These are phyloP conservation scores for Oligia latruncula DNA, from an alignment of 2,888 invertebrate species.

Conservation along the genomic window DNA sequence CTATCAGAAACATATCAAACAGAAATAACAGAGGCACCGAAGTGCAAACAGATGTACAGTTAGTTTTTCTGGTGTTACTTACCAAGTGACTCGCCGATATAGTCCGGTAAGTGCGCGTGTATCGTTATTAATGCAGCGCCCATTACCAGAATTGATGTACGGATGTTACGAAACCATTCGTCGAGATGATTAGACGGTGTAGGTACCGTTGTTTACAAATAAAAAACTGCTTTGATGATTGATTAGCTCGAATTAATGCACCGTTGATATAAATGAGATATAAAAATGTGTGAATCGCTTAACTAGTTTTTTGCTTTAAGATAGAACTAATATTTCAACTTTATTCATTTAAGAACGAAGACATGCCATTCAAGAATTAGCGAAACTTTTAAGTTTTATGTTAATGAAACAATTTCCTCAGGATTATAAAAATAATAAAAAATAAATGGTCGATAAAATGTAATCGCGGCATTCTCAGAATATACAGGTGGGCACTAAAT, in stretches of 20 bases:
- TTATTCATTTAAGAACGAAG: slow-evolving; percentile 28
- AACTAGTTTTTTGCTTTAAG: slow-evolving; percentile 30
- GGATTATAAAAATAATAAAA: slow-evolving; percentile 51
- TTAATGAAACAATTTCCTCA: slow-evolving; percentile 45
- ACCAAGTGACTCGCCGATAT: slow-evolving; percentile 76
- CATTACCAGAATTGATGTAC: slow-evolving; percentile 79
- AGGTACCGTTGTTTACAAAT: slow-evolving; percentile 61
- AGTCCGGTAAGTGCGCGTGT: slow-evolving; percentile 74
- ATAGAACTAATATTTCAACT: background rate
- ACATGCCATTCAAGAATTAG: slow-evolving; percentile 19
- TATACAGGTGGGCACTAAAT: slow-evolving; percentile 44
- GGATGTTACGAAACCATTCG: slow-evolving; percentile 66
- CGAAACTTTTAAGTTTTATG: slow-evolving; percentile 26
- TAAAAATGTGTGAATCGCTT: slow-evolving; percentile 36
- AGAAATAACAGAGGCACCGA: slow-evolving; percentile 80
- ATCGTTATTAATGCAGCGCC: slow-evolving; percentile 74
- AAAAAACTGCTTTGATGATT: slow-evolving; percentile 65
- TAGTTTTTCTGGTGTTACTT: slow-evolving; percentile 79
- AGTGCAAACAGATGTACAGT: slow-evolving; percentile 85
- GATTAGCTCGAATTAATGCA: slow-evolving; percentile 61
- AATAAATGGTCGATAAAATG: slow-evolving; percentile 38
- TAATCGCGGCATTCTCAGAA: slow-evolving; percentile 43
- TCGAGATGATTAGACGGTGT: slow-evolving; percentile 49
- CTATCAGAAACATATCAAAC: slow-evolving; percentile 74
- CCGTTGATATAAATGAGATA: slow-evolving; percentile 55